Conservation (phyloP, 2,888 invertebrate species). For the Plutella xylostella region DNA sequence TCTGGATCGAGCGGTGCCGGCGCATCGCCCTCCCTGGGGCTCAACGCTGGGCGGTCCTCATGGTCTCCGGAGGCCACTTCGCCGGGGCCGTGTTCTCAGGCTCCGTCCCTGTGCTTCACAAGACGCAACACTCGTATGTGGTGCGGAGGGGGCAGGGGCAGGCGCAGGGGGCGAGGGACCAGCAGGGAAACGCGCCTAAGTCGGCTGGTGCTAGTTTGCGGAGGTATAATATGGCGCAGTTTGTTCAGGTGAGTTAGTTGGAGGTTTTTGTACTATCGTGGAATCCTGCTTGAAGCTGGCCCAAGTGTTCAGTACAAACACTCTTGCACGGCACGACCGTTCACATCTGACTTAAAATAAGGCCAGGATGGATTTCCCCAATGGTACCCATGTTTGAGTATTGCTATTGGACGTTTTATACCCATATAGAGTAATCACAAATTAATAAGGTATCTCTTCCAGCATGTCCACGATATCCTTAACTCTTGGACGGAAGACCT, state of each 20-base stretch:
- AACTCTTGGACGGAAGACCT: constrained; percentile 76
- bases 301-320: too few relatives aligned
- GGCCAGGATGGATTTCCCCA: too few relatives aligned
- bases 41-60: constrained; percentile 78
- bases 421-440: too few relatives aligned
- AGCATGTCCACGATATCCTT: constrained; percentile 83
- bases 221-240: constrained; percentile 82
- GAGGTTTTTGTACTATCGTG: too few relatives aligned
- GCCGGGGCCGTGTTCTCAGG: constrained; percentile 64
- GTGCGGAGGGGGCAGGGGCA: constrained; percentile 87
- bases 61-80: constrained; percentile 89
- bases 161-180: constrained; percentile 76
- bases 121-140: constrained; percentile 89
- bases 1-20: constrained; percentile 48
- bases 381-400: too few relatives aligned
- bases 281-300: too few relatives aligned
- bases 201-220: constrained; percentile 86
- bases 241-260: too few relatives aligned
- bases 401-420: too few relatives aligned
- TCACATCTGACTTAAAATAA: too few relatives aligned
- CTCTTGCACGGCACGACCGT: too few relatives aligned
- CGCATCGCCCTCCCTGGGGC: constrained; percentile 47
- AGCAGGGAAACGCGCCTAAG: constrained; percentile 72
- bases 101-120: constrained; percentile 71
- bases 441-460: constrained; percentile 21